Evolutionary conservation across 2,888 invertebrate species (phyloP).

Genomic region (Latrodectus elegans): DNA sequence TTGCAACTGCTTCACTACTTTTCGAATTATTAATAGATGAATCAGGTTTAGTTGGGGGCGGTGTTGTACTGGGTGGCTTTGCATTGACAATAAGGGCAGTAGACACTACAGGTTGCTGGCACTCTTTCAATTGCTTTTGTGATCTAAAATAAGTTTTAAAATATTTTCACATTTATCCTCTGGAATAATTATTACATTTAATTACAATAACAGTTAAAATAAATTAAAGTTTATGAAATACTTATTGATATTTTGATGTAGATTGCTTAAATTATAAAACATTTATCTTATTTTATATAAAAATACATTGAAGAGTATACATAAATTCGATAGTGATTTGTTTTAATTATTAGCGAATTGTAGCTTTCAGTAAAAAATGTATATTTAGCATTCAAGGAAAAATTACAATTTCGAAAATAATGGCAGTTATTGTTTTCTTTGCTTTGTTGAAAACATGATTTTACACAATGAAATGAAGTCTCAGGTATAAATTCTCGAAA

Average conservation of each 20-base stretch:
- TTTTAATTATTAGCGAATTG: too few relatives aligned
- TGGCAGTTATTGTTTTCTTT: too few relatives aligned
- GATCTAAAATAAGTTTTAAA: constrained; percentile 31
- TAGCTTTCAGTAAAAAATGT: too few relatives aligned
- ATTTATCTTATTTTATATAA: neutral
- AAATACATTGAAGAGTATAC: neutral
- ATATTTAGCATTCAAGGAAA: too few relatives aligned
- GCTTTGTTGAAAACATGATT: too few relatives aligned
- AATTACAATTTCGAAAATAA: too few relatives aligned
- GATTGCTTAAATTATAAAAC: neutral
- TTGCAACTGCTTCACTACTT: neutral
- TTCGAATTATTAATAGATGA: neutral
- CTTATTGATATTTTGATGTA: neutral
- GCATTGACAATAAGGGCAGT: constrained; percentile 74
- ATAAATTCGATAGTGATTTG: too few relatives aligned
- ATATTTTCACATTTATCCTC: neutral
- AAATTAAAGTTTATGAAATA: neutral
- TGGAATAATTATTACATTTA: too few relatives aligned
- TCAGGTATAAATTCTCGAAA: too few relatives aligned
- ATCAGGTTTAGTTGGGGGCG: neutral
- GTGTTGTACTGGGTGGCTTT: constrained; percentile 19
- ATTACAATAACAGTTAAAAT: neutral
- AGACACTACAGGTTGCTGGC: constrained; percentile 22
- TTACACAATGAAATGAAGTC: too few relatives aligned
- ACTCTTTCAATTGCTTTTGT: constrained; percentile 49